Evolutionary conservation across 2,888 invertebrate genomes (phyloP), one percentile per base, ranked within the genome.

Genomic region (Nomada fabriciana): DNA sequence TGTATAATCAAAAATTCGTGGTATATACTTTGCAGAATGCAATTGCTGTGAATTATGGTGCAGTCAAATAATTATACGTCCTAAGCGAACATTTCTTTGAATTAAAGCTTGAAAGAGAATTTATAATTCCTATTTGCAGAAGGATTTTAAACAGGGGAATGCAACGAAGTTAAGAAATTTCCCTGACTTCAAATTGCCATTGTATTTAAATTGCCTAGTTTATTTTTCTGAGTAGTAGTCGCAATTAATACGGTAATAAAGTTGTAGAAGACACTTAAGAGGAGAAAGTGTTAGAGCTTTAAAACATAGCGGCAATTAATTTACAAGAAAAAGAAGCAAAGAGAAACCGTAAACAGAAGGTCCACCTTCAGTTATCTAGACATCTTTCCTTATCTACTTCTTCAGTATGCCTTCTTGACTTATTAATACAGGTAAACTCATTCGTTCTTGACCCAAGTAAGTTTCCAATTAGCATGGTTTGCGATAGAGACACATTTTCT

Each of bases 401-500:
- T 53, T 18, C 50, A 20, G 18, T 2, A 42, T 52, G 23, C 20
- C 25, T 20, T 20, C 20, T 10, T 53, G 20, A 2, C 18, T 2
- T 10, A 15, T 23, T 42, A 13, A n/a, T 13, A 18, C 1, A 55
- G 52, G 52, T 15, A 55, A 73, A 69, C 78, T 60, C 43, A 25
- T 76, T 76, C 52, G 68, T 76, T 72, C 76, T 76, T 80, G 72
- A 42, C 61, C 9, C 20, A 76, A 76, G 60, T 7, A 29, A 29
- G 29, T 29, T 29, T 7, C 29, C 29, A 29, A 7, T 29, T 29
- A 29, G 29, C 29, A 29, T 7, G 29, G 29, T 7, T 7, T 29
- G 29, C 0, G 29, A 29, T 29, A 29, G 29, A 29, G 29, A 7
- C 29, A 36, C 5, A 13, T 23, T 68, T 43, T 25, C 57, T 29